phyloP scores from a whole-genome alignment of 2,113 vertebrate species.

The Himantopus leucocephalus region DNA sequence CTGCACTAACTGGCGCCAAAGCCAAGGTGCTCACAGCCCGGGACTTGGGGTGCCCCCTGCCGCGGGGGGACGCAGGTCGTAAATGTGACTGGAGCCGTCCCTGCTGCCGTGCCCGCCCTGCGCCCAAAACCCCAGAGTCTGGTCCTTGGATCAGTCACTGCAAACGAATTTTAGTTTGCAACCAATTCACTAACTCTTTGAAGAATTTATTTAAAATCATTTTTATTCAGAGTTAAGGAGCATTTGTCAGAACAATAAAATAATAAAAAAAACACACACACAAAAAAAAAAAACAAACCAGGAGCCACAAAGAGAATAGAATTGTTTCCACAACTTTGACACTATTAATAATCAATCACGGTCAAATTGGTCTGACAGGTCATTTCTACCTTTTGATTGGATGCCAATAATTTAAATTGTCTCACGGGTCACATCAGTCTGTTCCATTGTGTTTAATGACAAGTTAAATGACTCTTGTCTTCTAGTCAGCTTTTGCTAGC shows the following conservation, averaged over 20 bases:
- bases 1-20: background rate
- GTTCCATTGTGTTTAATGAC: constrained; percentile 37
- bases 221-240: background rate
- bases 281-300: background rate
- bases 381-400: constrained; percentile 33
- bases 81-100: background rate
- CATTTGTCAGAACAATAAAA: background rate
- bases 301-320: background rate
- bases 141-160: background rate
- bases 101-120: too few relatives aligned
- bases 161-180: background rate
- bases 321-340: background rate
- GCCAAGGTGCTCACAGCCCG: background rate
- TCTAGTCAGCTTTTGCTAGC: background rate
- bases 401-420: background rate
- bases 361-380: constrained; percentile 7
- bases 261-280: background rate
- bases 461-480: constrained; percentile 20
- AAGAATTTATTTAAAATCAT: background rate
- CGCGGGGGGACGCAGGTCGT: accelerated
- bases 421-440: constrained; percentile 25
- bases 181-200: background rate
- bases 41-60: background rate
- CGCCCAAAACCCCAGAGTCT: background rate
- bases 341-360: background rate